Evolutionary conservation across 37 sponge, comb jelly and placozoan species (phyloP).

Genomic region (Bolinopsis microptera): DNA sequence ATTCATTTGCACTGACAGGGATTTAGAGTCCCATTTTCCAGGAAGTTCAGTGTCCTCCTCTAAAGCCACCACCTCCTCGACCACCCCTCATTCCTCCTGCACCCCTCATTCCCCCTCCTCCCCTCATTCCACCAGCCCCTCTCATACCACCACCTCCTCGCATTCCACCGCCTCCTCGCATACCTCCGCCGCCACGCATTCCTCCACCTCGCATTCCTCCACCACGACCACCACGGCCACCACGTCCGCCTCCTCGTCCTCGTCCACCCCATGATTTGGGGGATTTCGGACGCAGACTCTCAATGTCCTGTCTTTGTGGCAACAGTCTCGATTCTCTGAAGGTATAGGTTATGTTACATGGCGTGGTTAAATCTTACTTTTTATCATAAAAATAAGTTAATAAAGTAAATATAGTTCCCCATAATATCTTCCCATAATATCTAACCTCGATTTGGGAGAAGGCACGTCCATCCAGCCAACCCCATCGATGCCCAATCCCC

Average conservation of each 20-base stretch:
- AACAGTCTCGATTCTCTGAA: slow-evolving; percentile 71
- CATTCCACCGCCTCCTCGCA: not conserved
- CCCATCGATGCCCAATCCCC: no score
- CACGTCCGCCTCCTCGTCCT: slow-evolving; percentile 67
- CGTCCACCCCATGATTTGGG: slow-evolving; percentile 78
- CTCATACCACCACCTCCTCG: slow-evolving; percentile 1
- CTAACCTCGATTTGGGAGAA: no score
- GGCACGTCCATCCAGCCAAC: no score
- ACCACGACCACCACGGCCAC: not conserved
- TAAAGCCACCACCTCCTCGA: not conserved
- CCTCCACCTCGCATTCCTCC: not conserved
- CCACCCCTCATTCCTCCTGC: not conserved
- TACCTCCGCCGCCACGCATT: not conserved
- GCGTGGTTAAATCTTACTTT: no score
- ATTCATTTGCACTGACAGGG: no score
- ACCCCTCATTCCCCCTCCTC: not conserved
- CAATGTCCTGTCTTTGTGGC: slow-evolving; percentile 77
- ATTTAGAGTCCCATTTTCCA: no score
- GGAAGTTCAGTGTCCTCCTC: not conserved
- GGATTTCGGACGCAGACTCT: slow-evolving; percentile 88
- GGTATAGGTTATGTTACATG: not conserved
- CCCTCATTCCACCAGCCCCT: not conserved
- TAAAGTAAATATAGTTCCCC: no score
- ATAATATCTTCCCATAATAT: no score
- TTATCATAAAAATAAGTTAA: no score